Conservation (phyloP, 2,797 vertebrate species). For the Champsocephalus esox region DNA sequence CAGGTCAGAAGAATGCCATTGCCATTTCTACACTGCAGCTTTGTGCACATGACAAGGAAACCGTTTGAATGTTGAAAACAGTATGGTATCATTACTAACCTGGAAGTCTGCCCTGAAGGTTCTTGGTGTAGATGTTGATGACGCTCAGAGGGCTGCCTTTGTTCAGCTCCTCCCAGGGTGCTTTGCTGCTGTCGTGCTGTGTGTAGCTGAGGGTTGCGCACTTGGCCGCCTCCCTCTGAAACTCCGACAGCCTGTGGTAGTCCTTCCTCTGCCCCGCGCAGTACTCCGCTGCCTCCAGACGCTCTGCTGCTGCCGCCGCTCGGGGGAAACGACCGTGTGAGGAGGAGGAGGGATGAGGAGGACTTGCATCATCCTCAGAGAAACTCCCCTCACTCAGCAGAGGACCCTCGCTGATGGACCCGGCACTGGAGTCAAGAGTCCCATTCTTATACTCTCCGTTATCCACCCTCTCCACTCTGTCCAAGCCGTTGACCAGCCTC, state of each 20-base stretch:
- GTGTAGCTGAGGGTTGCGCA: constrained; percentile 79
- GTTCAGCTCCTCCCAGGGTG: constrained; percentile 92
- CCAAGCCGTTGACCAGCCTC: constrained; percentile 46
- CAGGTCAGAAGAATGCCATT: too few relatives aligned
- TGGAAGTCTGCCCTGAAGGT: constrained; percentile 86
- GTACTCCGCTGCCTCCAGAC: constrained; percentile 82
- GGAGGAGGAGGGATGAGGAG: constrained; percentile 60
- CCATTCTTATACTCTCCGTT: constrained; percentile 31
- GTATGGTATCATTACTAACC: constrained; percentile 77
- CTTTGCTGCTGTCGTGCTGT: constrained; percentile 76
- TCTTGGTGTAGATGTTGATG: constrained; percentile 96
- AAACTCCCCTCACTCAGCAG: constrained; percentile 92
- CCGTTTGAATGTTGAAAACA: too few relatives aligned
- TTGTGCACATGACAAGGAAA: not conserved
- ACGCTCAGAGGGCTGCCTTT: constrained; percentile 96
- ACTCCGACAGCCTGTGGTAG: constrained; percentile 86
- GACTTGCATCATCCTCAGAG: constrained; percentile 88
- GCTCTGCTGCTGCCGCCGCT: constrained; percentile 64
- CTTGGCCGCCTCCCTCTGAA: constrained; percentile 91
- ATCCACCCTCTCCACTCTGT: constrained; percentile 41
- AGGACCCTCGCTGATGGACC: constrained; percentile 93
- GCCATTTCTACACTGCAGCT: too few relatives aligned
- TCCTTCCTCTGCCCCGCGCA: constrained; percentile 78
- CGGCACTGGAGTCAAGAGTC: constrained; percentile 84
- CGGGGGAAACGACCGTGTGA: constrained; percentile 60